Percentiles rank a stretch among this genome's conserved stretches.
phyloP scores from a whole-genome alignment of 1,140 invertebrate species.

The Euglossa dilemma region DNA sequence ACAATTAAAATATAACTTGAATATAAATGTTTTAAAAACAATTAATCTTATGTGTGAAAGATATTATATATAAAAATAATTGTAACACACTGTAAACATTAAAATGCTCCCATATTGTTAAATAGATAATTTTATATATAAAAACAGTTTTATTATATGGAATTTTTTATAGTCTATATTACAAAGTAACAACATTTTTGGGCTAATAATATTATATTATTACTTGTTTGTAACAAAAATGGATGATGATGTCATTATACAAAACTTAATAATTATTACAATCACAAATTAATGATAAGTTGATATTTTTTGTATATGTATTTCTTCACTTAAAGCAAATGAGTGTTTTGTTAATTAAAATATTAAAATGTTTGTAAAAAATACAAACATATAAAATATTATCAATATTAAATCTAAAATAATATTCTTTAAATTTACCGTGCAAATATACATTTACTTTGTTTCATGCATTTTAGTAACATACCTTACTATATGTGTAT shows the following conservation, averaged over 20 bases:
- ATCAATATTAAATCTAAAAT: constrained; percentile 30
- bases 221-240: constrained; percentile 35
- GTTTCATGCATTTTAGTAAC: constrained; percentile 1
- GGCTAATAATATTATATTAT: constrained; percentile 22
- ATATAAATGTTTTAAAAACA: neutral
- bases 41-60: constrained; percentile 1
- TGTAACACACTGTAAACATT: constrained; percentile 7
- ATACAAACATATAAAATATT: constrained; percentile 39
- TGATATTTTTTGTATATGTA: constrained; percentile 9
- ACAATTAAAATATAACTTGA: constrained; percentile 86
- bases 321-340: constrained; percentile 15
- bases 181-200: constrained; percentile 9
- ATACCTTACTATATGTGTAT: neutral
- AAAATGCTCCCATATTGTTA: constrained; percentile 9
- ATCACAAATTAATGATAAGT: constrained; percentile 36
- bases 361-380: constrained; percentile 12
- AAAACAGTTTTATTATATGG: constrained; percentile 47
- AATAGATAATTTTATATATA: constrained; percentile 39
- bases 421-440: constrained; percentile 8
- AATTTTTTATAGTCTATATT: constrained; percentile 20
- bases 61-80: constrained; percentile 4
- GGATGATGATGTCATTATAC: constrained; percentile 16
- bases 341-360: constrained; percentile 31
- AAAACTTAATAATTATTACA: constrained; percentile 29
- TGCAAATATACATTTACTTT: constrained; percentile 20